These are phyloP conservation scores for Equus quagga DNA, from an alignment of 2,113 vertebrate genomes.

Conservation along the genomic window DNA sequence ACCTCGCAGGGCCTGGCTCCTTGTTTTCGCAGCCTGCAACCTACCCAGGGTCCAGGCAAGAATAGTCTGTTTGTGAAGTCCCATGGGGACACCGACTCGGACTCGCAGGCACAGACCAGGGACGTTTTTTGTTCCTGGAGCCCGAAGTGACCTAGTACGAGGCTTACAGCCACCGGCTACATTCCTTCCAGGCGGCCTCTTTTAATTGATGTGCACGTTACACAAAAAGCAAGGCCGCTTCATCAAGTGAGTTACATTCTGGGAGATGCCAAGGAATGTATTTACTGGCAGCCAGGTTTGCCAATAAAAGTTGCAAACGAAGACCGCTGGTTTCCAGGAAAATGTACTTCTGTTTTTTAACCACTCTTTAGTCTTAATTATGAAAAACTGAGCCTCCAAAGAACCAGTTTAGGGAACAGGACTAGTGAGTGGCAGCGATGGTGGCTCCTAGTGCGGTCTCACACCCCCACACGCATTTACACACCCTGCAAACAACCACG, in stretches of 20 bases:
- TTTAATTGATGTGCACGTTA: background rate
- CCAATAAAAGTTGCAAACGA: constrained; percentile 80
- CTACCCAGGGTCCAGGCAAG: background rate
- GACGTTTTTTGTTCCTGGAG: background rate
- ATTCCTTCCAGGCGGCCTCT: background rate
- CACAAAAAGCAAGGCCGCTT: constrained; percentile 47
- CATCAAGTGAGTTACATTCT: background rate
- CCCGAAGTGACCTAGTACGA: background rate
- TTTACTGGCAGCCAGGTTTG: constrained; percentile 74
- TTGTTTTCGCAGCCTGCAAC: background rate
- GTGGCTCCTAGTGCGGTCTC: constrained; percentile 15
- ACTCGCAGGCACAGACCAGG: background rate
- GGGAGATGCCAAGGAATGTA: constrained; percentile 79
- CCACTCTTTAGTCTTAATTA: constrained; percentile 77
- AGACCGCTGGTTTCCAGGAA: constrained; percentile 85
- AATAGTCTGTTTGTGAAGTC: background rate
- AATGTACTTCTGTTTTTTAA: constrained; percentile 81
- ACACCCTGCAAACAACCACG: background rate
- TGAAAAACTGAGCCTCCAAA: constrained; percentile 34
- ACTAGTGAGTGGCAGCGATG: background rate
- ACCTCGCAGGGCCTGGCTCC: background rate
- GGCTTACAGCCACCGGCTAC: background rate
- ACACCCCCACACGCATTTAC: constrained; percentile 38
- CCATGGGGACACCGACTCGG: background rate
- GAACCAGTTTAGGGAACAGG: constrained; percentile 32